Base-by-base conservation (phyloP, 2,888 invertebrate genomes). In the Parthenolecanium corni region DNA sequence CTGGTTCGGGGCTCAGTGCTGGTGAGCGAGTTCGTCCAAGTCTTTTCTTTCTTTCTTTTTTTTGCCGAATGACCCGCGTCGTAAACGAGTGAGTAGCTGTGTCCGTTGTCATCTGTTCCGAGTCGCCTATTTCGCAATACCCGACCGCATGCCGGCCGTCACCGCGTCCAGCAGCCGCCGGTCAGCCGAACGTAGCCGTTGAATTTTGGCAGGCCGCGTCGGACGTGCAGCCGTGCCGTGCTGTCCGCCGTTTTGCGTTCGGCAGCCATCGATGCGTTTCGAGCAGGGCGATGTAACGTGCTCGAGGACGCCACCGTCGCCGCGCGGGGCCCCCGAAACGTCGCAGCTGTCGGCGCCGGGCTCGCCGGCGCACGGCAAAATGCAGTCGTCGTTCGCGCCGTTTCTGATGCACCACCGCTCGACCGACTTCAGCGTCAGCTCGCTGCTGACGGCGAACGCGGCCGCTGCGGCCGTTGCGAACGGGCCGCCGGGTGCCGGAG, bases 401-500 rank as follows among this genome's bases (percentile, higher is more conserved):
- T 81, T 92, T 79, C 87, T 90, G 79, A 85, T 89, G 77, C 31
- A 31, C n/a, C 70, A 68, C 58, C 65, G 69, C 49, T 68, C 73
- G 65, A 73, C 75, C 64, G 76, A 77, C 70, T 76, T 76, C 70
- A 76, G 77, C 73, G 76, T 78, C 72, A 77, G 82, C 78, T 81
- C 81, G 74, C 76, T 82, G 76, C 80, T 82, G 77, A 79, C 77
- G 78, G 76, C 77, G 76, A 76, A 77, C 78, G 78, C 74, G 72
- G 74, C 74, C 74, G 74, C 75, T 73, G 75, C 75, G 74, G 75
- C 75, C 76, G 73, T 76, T 4, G 46, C 52, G 75, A 76, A 76
- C 76, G 76, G 75, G 76, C 76, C 74, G 66, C 62, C 65, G 71
- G 54, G 46, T 12, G 62, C 64, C 25, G 51, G 64, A 12, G 31